A percentile compares a stretch with the other conserved stretches of the same genome.
Conservation (phyloP, 2,797 vertebrate genomes). For the Graptemys geographica region DNA sequence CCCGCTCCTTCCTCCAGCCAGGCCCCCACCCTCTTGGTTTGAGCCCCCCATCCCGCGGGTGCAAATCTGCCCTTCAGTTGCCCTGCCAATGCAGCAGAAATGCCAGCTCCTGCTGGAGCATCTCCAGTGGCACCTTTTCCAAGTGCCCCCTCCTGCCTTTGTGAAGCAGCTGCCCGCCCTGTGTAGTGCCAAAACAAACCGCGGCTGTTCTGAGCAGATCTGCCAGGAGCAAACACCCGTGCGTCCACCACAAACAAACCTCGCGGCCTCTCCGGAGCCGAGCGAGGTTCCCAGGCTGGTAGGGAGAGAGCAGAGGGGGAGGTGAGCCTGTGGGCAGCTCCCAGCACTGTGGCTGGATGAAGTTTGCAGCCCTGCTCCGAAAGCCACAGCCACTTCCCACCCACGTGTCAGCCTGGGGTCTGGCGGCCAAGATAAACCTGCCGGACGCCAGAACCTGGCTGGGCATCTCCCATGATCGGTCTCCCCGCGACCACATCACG, state of each 20-base stretch:
- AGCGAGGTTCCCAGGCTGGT: not conserved
- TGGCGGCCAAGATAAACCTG: not conserved
- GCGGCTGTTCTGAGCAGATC: no score
- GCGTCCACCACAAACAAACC: not conserved
- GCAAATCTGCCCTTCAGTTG: not conserved
- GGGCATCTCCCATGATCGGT: not conserved
- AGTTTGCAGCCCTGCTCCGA: not conserved
- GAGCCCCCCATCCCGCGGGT: not conserved
- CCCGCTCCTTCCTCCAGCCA: not conserved
- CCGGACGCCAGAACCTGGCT: not conserved
- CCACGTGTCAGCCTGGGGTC: not conserved
- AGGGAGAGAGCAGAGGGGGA: not conserved
- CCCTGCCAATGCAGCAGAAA: not conserved
- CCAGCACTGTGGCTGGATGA: not conserved
- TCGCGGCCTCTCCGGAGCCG: not conserved
- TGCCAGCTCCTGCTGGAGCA: not conserved
- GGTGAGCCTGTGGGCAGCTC: not conserved
- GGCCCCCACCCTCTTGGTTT: not conserved
- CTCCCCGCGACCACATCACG: fast-evolving
- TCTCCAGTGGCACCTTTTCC: no score
- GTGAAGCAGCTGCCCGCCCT: no score
- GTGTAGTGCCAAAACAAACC: no score
- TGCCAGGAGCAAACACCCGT: no score
- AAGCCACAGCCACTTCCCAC: not conserved
- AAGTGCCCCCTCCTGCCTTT: no score